Evolutionary conservation across 2,888 invertebrate genomes (phyloP), one percentile per base, ranked within the genome.

Genomic region (Chrysolina haemoptera): DNA sequence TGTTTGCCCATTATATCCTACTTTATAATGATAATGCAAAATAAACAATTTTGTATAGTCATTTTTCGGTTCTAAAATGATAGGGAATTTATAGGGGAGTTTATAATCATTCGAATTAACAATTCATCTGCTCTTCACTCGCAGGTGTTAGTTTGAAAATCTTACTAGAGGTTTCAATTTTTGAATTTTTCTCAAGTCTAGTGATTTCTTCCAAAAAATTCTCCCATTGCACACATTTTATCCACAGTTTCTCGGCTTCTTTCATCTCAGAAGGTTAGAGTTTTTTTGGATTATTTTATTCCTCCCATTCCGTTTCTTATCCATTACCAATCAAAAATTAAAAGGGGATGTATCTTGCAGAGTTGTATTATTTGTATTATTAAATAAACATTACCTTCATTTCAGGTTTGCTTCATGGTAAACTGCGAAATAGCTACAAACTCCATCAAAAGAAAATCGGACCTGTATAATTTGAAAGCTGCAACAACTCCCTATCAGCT

Each of bases 371-470:
- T n/a, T 35, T 35, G 3, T 8, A 35, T 35, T 35, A 35, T 35
- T 35, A 8, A 35, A 8, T 35, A 8, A 6, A 35, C 35, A 35
- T 6, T 35, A 8, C 8, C 10, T 59, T 59, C 9, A 14, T 59
- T 78, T 62, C 48, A 80, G 80, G 22, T 77, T 10, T 73, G 72
- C 20, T 63, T 62, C 16, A 41, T 53, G 62, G 55, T 64, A n/a
- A 68, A 62, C 43, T 79, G 79, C 35, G 78, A 80, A 50, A 70
- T 81, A 20, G 50, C 78, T 10, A 76, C 80, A 5, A 81, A 82
- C 65, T 64, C 70, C 43, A 82, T 82, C 35, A 73, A 40, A 16
- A 68, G 79, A 68, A 73, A 59, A 53, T 53, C 69, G 14, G 70
- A 78, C 27, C 22, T 71, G 20, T 78, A 74, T 62, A 74, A 70